phyloP scores from a whole-genome alignment of 2,113 vertebrate species.

The Eonycteris spelaea region DNA sequence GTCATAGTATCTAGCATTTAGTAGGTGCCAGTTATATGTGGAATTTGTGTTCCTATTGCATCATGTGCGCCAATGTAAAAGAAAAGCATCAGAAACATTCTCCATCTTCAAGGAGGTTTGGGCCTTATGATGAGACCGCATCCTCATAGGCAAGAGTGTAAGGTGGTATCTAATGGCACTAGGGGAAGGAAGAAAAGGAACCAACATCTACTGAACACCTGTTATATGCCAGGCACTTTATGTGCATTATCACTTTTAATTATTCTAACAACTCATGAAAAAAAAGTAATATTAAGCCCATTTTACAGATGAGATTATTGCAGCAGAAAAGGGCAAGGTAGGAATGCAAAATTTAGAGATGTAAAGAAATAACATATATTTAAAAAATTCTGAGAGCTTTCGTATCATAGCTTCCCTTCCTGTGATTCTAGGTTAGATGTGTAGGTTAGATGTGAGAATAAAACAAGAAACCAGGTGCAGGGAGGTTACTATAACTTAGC shows the following conservation, averaged over 20 bases:
- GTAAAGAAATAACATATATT: constrained; percentile 11
- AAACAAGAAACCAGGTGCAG: not conserved
- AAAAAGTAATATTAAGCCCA: not conserved
- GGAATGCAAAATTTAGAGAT: not conserved
- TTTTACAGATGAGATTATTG: constrained; percentile 16
- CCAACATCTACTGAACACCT: not conserved
- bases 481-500: not conserved
- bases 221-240: not conserved
- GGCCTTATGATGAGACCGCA: not conserved
- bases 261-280: not conserved
- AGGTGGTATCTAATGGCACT: not conserved
- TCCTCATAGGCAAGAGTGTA: not conserved
- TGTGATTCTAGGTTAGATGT: not conserved
- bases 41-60: not conserved
- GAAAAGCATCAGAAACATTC: not conserved
- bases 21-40: not conserved
- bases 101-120: not conserved
- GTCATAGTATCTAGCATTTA: not conserved
- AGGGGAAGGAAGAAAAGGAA: not conserved
- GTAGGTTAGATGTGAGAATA: not conserved
- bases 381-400: not conserved
- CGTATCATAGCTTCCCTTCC: not conserved
- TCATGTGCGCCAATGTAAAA: not conserved
- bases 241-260: not conserved
- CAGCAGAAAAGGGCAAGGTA: not conserved